Evolutionary conservation across 2,888 invertebrate genomes (phyloP).

Genomic region (Pollenia griseotomentosa): DNA sequence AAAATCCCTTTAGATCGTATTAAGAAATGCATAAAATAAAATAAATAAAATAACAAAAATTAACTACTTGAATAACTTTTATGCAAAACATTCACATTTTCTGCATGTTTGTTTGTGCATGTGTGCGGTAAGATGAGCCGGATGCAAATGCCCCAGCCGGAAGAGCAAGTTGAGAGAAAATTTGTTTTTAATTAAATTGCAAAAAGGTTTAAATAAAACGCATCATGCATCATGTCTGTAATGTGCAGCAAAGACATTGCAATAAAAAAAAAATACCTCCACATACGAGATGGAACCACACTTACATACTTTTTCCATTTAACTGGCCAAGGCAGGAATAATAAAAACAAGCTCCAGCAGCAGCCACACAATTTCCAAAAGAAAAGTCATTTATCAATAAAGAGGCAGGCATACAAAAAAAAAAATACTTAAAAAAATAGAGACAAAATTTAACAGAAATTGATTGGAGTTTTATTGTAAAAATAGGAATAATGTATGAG

Average conservation of each 20-base stretch:
- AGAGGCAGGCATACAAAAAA: slow-evolving; percentile 46
- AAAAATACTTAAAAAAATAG: not conserved
- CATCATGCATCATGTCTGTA: slow-evolving; percentile 51
- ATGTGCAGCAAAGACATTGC: slow-evolving; percentile 35
- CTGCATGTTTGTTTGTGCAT: not conserved
- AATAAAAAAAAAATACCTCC: slow-evolving; percentile 13
- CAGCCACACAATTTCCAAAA: slow-evolving; percentile 41
- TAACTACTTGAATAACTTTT: slow-evolving; percentile 68
- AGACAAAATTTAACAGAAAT: slow-evolving; percentile 62
- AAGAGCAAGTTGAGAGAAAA: slow-evolving; percentile 52
- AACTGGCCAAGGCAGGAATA: slow-evolving; percentile 29
- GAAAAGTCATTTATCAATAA: slow-evolving; percentile 73
- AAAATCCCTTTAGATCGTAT: not conserved
- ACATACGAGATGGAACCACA: not conserved
- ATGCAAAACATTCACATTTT: slow-evolving; percentile 47
- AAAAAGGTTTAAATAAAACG: slow-evolving; percentile 69
- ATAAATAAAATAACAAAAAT: slow-evolving; percentile 41
- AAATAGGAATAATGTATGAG: slow-evolving; percentile 22
- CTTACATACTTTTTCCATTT: slow-evolving; percentile 26
- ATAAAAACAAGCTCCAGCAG: slow-evolving; percentile 15
- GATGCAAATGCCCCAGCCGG: slow-evolving; percentile 39
- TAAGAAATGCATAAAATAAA: slow-evolving; percentile 6
- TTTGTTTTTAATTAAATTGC: slow-evolving; percentile 73
- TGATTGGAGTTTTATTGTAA: slow-evolving; percentile 70
- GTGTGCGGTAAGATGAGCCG: slow-evolving; percentile 51